These are phyloP conservation scores for Trematomus bernacchii DNA, from an alignment of 2,797 vertebrate species.

Conservation along the genomic window DNA sequence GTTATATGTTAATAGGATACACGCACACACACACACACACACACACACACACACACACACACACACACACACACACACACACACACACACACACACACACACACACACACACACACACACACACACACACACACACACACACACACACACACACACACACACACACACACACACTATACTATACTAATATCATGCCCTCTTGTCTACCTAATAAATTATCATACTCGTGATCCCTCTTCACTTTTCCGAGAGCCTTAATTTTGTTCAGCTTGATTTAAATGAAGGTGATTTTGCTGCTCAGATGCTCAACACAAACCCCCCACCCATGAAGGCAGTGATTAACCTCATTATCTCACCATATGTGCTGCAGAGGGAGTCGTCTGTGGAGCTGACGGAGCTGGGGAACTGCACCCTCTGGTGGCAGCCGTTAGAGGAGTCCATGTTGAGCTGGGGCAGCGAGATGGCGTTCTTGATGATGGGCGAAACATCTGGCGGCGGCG, in stretches of 20 bases:
- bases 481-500: slow-evolving; percentile 88
- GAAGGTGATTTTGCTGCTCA: slow-evolving; percentile 46
- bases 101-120: no score
- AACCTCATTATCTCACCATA: slow-evolving; percentile 86
- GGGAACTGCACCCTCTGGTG: slow-evolving; percentile 86
- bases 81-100: no score
- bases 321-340: slow-evolving; percentile 32
- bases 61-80: no score
- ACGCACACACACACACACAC: no score
- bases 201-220: slow-evolving; percentile 7
- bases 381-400: slow-evolving; percentile 82
- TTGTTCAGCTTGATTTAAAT: slow-evolving; percentile 46
- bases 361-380: slow-evolving; percentile 82
- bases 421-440: slow-evolving; percentile 79
- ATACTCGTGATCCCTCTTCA: slow-evolving; percentile 10
- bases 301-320: slow-evolving; percentile 32
- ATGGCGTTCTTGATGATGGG: slow-evolving; percentile 97
- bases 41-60: no score
- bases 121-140: no score
- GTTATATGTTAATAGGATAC: no score
- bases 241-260: slow-evolving; percentile 6
- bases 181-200: not conserved
- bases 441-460: slow-evolving; percentile 93
- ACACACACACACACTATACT: not conserved
- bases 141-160: no score